These are phyloP conservation scores for Choreutis nemorana DNA, from an alignment of 2,888 invertebrate species.

Conservation along the genomic window DNA sequence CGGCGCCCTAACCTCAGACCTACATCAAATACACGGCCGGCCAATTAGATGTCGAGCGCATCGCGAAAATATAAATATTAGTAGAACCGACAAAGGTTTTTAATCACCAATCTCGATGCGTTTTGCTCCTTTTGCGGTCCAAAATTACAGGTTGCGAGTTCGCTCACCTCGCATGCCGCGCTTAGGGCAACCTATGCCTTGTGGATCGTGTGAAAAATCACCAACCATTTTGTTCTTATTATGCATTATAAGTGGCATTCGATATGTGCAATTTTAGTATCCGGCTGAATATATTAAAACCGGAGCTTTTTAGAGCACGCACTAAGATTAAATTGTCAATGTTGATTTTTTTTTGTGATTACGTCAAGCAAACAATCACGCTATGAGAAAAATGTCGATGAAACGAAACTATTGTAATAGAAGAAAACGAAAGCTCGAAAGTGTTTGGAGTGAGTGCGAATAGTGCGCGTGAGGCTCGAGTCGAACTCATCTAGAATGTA, in stretches of 20 bases:
- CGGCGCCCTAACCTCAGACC: conserved; percentile 31
- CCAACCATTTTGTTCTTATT: conserved; percentile 55
- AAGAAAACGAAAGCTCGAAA: conserved; percentile 48
- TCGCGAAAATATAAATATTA: conserved; percentile 67
- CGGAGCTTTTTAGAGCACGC: conserved; percentile 9
- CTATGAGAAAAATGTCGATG: conserved; percentile 1
- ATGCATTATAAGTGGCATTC: conserved; percentile 51
- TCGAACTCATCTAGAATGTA: conserved; percentile 17
- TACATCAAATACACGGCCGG: conserved; percentile 46
- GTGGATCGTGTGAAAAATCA: conserved; percentile 64
- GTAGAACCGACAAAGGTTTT: conserved; percentile 68
- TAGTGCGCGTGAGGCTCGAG: conserved; percentile 16
- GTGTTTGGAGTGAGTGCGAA: conserved; percentile 14
- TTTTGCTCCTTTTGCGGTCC: conserved; percentile 65
- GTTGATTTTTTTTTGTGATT: too few species aligned
- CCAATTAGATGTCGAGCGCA: conserved; percentile 64
- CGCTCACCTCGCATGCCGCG: conserved; percentile 57
- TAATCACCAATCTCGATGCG: conserved; percentile 61
- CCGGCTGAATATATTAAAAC: conserved; percentile 36
- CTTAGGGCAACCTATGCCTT: conserved; percentile 60
- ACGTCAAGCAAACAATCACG: too few species aligned
- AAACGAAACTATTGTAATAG: conserved; percentile 6
- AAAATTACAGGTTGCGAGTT: conserved; percentile 63
- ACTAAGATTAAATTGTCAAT: conserved; percentile 8
- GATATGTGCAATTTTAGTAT: conserved; percentile 53